phyloP scores from a whole-genome alignment of 1,140 invertebrate genomes.

The Meloidogyne exigua region DNA sequence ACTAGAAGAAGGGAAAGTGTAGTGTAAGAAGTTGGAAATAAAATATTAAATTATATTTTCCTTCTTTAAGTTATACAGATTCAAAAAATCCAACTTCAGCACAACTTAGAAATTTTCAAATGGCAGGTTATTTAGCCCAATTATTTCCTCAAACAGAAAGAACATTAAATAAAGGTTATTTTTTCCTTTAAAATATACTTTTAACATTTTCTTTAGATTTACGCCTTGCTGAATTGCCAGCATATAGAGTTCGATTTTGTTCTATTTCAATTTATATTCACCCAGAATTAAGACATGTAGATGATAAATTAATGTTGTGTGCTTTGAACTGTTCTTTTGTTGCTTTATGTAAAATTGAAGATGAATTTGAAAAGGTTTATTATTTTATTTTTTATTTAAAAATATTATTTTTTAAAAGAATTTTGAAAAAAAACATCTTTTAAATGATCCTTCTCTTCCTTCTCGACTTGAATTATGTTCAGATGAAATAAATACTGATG shows the following conservation, averaged over 20 bases:
- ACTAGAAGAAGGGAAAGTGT: not conserved
- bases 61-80: not conserved
- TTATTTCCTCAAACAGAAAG: constrained; percentile 20
- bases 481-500: not conserved
- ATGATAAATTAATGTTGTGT: constrained; percentile 30
- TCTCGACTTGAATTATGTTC: constrained; percentile 15
- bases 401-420: not conserved
- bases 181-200: not conserved
- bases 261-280: constrained; percentile 36
- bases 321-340: constrained; percentile 37
- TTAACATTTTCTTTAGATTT: constrained; percentile 9
- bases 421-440: constrained; percentile 1
- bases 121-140: constrained; percentile 37
- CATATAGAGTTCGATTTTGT: constrained; percentile 32
- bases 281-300: constrained; percentile 29
- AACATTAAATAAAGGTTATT: not conserved
- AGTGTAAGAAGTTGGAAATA: not conserved
- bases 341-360: constrained; percentile 33
- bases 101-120: constrained; percentile 30
- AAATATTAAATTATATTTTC: not conserved
- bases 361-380: constrained; percentile 21
- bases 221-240: constrained; percentile 17
- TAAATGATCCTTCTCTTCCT: constrained; percentile 3
- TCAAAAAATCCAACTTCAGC: constrained; percentile 9
- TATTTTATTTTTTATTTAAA: not conserved